Percentiles rank a stretch among this genome's conserved stretches.
phyloP scores from a whole-genome alignment of 2,888 invertebrate genomes.

The Macaria notata region DNA sequence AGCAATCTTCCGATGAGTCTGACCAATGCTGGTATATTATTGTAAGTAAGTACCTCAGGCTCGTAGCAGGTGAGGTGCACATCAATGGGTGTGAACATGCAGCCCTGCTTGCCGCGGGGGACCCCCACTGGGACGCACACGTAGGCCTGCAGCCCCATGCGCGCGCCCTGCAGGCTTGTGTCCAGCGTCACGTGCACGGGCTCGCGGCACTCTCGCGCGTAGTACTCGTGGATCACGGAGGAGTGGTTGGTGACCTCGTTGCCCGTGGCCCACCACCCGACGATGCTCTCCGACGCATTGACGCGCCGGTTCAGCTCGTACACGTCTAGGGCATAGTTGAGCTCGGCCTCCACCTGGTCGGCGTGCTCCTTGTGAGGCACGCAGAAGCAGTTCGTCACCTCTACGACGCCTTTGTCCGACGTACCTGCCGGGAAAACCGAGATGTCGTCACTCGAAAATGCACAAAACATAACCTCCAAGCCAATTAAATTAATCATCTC shows the following conservation, averaged over 20 bases:
- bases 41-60: constrained; percentile 86
- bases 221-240: constrained; percentile 98
- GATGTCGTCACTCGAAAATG: constrained; percentile 16
- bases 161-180: constrained; percentile 92
- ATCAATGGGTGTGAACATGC: constrained; percentile 98
- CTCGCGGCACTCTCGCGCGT: constrained; percentile 95
- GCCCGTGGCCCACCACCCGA: constrained; percentile 99
- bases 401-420: constrained; percentile 95
- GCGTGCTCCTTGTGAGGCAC: constrained; percentile 99
- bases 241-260: constrained; percentile 98
- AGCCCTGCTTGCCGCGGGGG: constrained; percentile 95
- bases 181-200: constrained; percentile 98
- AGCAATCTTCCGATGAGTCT: too few species aligned
- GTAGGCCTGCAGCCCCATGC: constrained; percentile 97
- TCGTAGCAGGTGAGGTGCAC: constrained; percentile 95
- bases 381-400: constrained; percentile 99
- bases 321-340: constrained; percentile 97
- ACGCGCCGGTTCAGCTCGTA: constrained; percentile 96
- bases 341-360: constrained; percentile 98
- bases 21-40: too few species aligned
- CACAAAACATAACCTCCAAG: constrained; percentile 54
- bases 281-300: constrained; percentile 95
- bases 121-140: constrained; percentile 96
- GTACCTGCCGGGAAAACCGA: constrained; percentile 82
- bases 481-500: background rate